Percentiles rank a stretch among this genome's conserved stretches.
These are phyloP conservation scores for Pseudobourletiella spinata DNA, from an alignment of 1,140 invertebrate genomes.

Conservation along the genomic window DNA sequence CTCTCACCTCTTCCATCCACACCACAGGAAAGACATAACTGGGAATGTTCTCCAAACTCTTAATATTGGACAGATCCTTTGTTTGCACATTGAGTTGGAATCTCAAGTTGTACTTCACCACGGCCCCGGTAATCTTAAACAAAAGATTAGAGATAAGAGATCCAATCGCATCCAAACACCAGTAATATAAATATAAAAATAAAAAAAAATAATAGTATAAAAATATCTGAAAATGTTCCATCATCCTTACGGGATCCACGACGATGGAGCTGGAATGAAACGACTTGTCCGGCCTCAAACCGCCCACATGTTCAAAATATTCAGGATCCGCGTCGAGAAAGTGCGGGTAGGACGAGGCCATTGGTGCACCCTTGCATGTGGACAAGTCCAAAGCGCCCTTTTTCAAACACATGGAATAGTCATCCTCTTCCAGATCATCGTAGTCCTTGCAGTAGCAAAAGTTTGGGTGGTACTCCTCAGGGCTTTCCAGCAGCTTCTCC, in stretches of 20 bases:
- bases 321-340: neutral
- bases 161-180: neutral
- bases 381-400: neutral
- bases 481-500: neutral
- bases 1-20: conserved; percentile 3
- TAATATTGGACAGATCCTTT: neutral
- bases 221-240: neutral
- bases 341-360: neutral
- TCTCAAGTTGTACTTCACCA: neutral
- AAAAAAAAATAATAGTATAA: neutral
- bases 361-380: neutral
- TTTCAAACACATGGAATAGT: conserved; percentile 1
- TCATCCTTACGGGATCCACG: neutral
- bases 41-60: neutral
- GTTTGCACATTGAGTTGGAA: conserved; percentile 1
- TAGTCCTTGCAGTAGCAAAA: neutral
- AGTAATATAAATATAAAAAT: neutral
- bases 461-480: neutral
- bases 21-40: neutral
- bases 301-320: neutral
- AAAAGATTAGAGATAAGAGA: neutral
- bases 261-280: neutral
- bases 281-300: neutral
- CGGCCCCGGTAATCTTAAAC: neutral
- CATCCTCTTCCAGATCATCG: neutral